Evolutionary conservation across 2,113 vertebrate genomes (phyloP).

Genomic region (Dromiciops gliroides): DNA sequence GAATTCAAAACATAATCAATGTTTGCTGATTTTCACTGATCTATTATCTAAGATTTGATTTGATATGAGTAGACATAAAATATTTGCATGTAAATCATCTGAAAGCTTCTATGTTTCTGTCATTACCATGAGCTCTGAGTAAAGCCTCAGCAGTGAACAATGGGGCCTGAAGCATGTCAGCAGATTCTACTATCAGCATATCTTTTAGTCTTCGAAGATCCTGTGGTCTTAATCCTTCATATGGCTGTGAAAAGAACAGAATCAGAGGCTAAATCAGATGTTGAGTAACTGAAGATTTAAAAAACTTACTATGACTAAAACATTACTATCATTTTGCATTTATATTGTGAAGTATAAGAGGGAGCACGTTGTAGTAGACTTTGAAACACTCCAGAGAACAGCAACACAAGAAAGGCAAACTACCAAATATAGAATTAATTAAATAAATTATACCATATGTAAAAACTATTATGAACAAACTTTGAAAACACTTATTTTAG

Average conservation of each 20-base stretch:
- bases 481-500: neutral
- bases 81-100: neutral
- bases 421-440: neutral
- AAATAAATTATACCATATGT: neutral
- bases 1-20: constrained; percentile 26
- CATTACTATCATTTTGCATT: neutral
- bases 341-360: neutral
- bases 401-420: neutral
- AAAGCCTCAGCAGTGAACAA: constrained; percentile 98
- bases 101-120: constrained; percentile 35
- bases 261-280: constrained; percentile 50
- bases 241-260: constrained; percentile 85
- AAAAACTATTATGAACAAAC: neutral
- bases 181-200: constrained; percentile 99
- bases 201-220: constrained; percentile 96
- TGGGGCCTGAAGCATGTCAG: constrained; percentile 98
- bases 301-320: neutral
- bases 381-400: neutral
- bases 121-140: constrained; percentile 96
- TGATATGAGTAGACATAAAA: neutral
- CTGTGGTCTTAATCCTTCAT: constrained; percentile 95
- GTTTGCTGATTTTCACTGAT: neutral
- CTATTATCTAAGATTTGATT: neutral
- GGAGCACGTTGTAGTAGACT: neutral
- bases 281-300: neutral